Evolutionary conservation across 1,140 invertebrate species (phyloP).

Genomic region (Coenobita brevimanus): DNA sequence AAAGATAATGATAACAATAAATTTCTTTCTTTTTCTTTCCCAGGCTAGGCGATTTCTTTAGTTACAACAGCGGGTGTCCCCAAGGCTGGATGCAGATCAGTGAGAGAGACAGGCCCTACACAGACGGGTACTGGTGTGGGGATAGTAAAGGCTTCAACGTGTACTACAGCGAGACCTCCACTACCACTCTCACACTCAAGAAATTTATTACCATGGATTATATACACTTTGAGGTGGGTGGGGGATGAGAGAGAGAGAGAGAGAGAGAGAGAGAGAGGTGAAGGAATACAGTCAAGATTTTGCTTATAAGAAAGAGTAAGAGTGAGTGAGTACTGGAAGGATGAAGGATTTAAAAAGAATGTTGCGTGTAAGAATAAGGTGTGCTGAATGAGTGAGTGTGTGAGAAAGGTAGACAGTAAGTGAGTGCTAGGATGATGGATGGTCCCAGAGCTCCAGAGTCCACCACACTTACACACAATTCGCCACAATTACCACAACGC

Average conservation of each 20-base stretch:
- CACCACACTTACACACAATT: no score
- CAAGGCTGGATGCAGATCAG: slow-evolving; percentile 81
- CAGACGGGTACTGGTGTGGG: slow-evolving; percentile 87
- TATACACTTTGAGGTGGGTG: no score
- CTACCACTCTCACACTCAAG: slow-evolving; percentile 85
- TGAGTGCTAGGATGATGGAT: no score
- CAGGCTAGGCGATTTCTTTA: slow-evolving; percentile 68
- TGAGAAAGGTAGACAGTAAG: no score
- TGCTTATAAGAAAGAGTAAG: neutral
- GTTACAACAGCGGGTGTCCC: slow-evolving; percentile 69
- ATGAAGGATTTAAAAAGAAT: neutral
- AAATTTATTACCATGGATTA: slow-evolving; percentile 79
- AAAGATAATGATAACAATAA: no score
- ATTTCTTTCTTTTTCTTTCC: neutral
- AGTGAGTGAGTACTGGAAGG: neutral
- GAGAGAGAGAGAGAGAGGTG: neutral
- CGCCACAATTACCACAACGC: no score
- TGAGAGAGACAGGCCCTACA: slow-evolving; percentile 81
- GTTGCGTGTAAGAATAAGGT: no score
- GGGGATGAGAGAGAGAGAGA: neutral
- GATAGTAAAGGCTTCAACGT: slow-evolving; percentile 88
- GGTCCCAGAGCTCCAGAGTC: no score
- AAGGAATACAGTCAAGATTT: no score
- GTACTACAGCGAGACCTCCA: slow-evolving; percentile 87
- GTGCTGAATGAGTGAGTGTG: no score